Conservation (phyloP, 2,113 vertebrate genomes). For the Scatophagus argus region DNA sequence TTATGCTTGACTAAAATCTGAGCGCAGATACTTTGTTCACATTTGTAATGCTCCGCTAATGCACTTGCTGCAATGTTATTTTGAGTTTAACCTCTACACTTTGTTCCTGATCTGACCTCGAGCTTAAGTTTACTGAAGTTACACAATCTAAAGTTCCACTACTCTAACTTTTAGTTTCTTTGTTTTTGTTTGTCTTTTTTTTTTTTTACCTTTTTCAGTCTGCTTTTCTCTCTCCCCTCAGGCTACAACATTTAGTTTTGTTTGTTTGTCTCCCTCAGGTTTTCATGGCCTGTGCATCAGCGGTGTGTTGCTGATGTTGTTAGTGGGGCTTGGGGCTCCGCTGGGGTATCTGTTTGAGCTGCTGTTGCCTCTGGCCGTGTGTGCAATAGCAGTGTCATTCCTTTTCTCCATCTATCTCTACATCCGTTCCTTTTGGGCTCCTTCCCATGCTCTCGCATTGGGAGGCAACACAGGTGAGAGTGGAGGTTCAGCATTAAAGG, state of each 20-base stretch:
- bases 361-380: slow-evolving; percentile 86
- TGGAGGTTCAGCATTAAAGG: slow-evolving; percentile 23
- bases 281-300: slow-evolving; percentile 86
- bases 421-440: slow-evolving; percentile 84
- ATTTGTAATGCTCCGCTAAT: neutral
- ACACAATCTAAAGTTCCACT: slow-evolving; percentile 13
- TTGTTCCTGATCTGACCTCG: neutral
- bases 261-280: slow-evolving; percentile 79
- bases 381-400: slow-evolving; percentile 80
- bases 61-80: neutral
- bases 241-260: slow-evolving; percentile 31
- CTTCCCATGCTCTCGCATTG: slow-evolving; percentile 83
- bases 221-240: slow-evolving; percentile 6
- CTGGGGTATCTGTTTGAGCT: slow-evolving; percentile 85
- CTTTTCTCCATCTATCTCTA: slow-evolving; percentile 88
- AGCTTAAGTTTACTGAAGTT: slow-evolving; percentile 17
- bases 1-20: neutral
- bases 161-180: slow-evolving; percentile 14
- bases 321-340: slow-evolving; percentile 78
- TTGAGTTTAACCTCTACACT: neutral
- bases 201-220: slow-evolving; percentile 14
- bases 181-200: slow-evolving; percentile 12
- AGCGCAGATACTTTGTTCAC: slow-evolving; percentile 5
- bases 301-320: slow-evolving; percentile 74
- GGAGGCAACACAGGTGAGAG: slow-evolving; percentile 91